phyloP scores from a whole-genome alignment of 2,888 invertebrate genomes.

The Vannuccia rotundouncinata region DNA sequence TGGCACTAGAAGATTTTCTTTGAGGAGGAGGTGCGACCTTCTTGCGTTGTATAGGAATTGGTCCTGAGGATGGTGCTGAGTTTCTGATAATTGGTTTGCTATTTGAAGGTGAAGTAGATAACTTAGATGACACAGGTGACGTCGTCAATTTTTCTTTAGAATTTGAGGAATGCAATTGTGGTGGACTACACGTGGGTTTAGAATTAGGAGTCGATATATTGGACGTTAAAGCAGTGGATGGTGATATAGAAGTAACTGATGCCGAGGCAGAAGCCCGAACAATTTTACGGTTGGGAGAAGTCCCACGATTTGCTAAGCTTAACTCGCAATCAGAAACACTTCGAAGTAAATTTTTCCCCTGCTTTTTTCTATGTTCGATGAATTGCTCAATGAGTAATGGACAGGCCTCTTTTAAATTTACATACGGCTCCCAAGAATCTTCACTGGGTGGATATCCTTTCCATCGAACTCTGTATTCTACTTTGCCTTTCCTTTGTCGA shows the following conservation, averaged over 20 bases:
- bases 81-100: not conserved
- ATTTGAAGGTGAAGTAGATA: constrained; percentile 3
- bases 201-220: not conserved
- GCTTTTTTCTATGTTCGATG: constrained; percentile 19
- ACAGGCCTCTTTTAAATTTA: constrained; percentile 42
- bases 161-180: not conserved
- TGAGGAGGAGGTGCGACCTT: not conserved
- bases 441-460: constrained; percentile 45
- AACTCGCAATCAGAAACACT: not conserved
- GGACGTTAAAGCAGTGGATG: not conserved
- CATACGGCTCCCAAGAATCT: constrained; percentile 50
- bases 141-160: not conserved
- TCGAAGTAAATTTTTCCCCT: not conserved
- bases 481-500: constrained; percentile 31
- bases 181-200: not conserved
- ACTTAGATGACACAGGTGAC: not conserved
- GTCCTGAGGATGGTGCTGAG: not conserved
- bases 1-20: not conserved
- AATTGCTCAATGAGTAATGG: constrained; percentile 22
- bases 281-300: not conserved
- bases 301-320: not conserved
- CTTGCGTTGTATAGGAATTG: not conserved
- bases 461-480: constrained; percentile 47
- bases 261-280: not conserved
- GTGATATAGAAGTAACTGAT: not conserved